Evolutionary conservation across 2,888 invertebrate genomes (phyloP).

Genomic region (Xestia c-nigrum): DNA sequence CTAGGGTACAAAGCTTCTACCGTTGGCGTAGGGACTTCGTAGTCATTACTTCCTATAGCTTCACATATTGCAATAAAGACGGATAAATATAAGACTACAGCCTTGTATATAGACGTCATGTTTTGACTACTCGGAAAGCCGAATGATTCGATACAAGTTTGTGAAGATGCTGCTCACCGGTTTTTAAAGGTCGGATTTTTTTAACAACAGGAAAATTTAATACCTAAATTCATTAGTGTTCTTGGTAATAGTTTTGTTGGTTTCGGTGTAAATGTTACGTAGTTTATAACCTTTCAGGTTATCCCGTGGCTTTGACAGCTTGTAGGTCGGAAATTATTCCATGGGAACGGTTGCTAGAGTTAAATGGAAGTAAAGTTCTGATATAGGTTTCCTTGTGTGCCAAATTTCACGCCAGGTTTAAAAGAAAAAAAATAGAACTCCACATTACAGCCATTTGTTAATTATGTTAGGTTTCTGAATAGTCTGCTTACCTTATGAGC

Average conservation of each 20-base stretch:
- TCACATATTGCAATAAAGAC: conserved; percentile 30
- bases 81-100: conserved; percentile 60
- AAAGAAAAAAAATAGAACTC: too few species aligned
- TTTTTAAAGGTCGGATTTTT: conserved; percentile 5
- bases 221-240: background rate
- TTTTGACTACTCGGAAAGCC: background rate
- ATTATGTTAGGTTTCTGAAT: too few species aligned
- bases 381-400: too few species aligned
- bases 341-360: background rate
- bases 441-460: too few species aligned
- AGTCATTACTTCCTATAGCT: background rate
- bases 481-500: too few species aligned
- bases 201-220: conserved; percentile 16
- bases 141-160: background rate
- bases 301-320: background rate
- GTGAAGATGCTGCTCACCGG: background rate
- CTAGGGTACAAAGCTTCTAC: conserved; percentile 38
- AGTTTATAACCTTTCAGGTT: background rate
- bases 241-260: background rate
- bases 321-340: background rate
- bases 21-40: conserved; percentile 9
- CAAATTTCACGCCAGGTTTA: too few species aligned
- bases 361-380: too few species aligned
- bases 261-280: background rate
- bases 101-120: conserved; percentile 69